Conservation (phyloP, 2,113 vertebrate species). For the Danionella cerebrum region DNA sequence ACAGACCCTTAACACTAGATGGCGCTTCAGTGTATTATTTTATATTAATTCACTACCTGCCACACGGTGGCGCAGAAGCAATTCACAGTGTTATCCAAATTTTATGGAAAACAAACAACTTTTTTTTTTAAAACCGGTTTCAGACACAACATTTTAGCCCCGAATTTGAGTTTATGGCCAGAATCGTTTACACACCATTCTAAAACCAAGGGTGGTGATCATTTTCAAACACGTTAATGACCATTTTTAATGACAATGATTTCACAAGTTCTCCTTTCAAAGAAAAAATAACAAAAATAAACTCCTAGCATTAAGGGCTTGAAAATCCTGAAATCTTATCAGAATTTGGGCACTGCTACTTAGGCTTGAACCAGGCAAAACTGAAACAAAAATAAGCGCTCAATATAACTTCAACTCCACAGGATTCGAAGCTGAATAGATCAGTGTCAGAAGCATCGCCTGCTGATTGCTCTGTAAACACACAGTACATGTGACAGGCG, state of each 20-base stretch:
- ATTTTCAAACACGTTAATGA: too few relatives aligned
- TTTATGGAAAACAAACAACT: too few relatives aligned
- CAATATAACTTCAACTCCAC: conserved; percentile 1
- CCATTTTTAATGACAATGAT: conserved; percentile 38
- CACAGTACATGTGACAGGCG: conserved; percentile 1
- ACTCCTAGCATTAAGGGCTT: conserved; percentile 7
- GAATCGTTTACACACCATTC: too few relatives aligned
- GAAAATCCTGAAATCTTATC: conserved; percentile 39
- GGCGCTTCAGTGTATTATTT: too few relatives aligned
- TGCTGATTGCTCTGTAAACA: conserved; percentile 11
- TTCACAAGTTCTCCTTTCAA: conserved; percentile 28
- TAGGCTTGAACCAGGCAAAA: background rate
- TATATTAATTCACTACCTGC: too few relatives aligned
- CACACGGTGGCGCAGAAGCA: too few relatives aligned
- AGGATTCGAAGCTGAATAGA: conserved; percentile 8
- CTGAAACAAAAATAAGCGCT: conserved; percentile 17
- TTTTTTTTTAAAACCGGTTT: too few relatives aligned
- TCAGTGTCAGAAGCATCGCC: background rate
- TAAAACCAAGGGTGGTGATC: too few relatives aligned
- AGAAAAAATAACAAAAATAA: conserved; percentile 38
- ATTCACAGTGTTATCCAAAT: too few relatives aligned
- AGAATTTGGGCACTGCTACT: conserved; percentile 14
- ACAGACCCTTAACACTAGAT: too few relatives aligned
- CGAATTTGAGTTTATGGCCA: too few relatives aligned
- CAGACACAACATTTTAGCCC: too few relatives aligned